Evolutionary conservation across 2,113 vertebrate species (phyloP).

Genomic region (Corydoras maculifer): DNA sequence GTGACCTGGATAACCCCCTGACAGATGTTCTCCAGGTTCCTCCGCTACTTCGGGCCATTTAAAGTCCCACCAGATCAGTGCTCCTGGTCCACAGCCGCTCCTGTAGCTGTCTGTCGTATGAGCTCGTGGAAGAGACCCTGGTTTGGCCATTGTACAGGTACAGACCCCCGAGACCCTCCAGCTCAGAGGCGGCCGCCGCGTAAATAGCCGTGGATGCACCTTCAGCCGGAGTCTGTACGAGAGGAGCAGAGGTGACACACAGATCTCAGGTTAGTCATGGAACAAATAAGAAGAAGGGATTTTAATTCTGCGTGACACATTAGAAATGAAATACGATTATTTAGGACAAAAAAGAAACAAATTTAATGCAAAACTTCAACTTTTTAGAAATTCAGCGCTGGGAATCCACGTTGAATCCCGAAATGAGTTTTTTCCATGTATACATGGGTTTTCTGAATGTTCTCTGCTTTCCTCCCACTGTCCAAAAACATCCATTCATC

Average conservation of each 20-base stretch:
- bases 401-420: too few species aligned
- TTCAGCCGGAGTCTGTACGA: slow-evolving; percentile 74
- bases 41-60: slow-evolving; percentile 38
- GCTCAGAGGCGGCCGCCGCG: slow-evolving; percentile 62
- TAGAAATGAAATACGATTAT: too few species aligned
- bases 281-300: too few species aligned
- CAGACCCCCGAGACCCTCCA: slow-evolving; percentile 76
- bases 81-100: slow-evolving; percentile 75
- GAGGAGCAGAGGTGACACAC: slow-evolving; percentile 19
- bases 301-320: too few species aligned
- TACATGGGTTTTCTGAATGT: too few species aligned
- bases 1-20: neutral
- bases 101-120: slow-evolving; percentile 73
- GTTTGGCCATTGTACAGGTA: slow-evolving; percentile 81
- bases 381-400: too few species aligned
- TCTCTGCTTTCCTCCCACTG: too few species aligned
- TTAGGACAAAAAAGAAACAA: too few species aligned
- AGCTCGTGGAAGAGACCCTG: slow-evolving; percentile 56
- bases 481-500: too few species aligned
- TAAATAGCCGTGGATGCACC: slow-evolving; percentile 74
- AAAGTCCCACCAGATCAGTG: slow-evolving; percentile 68
- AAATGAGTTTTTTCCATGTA: too few species aligned
- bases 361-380: too few species aligned
- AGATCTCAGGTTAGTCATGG: neutral
- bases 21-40: neutral